phyloP scores from a whole-genome alignment of 2,113 vertebrate species.

The Helogale parvula region DNA sequence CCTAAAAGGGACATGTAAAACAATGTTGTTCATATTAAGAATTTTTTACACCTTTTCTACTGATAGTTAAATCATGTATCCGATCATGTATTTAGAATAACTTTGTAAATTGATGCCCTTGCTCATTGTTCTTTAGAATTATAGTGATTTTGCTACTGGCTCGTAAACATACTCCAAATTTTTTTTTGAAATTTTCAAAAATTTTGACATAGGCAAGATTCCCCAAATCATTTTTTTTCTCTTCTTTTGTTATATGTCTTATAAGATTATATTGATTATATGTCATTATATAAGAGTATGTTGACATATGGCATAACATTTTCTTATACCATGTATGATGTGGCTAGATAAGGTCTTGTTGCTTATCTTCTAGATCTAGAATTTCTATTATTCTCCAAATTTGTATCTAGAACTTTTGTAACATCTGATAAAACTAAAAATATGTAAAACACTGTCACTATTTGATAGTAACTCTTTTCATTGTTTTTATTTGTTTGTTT shows the following conservation, averaged over 20 bases:
- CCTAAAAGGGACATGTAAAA: neutral
- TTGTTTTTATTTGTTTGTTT: neutral
- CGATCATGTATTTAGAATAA: neutral
- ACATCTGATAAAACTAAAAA: neutral
- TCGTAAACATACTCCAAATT: neutral
- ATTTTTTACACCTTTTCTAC: neutral
- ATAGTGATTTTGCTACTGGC: neutral
- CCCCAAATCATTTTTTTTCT: neutral
- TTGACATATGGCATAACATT: neutral
- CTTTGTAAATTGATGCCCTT: neutral
- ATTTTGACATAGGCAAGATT: neutral
- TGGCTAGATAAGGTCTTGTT: neutral
- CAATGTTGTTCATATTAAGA: neutral
- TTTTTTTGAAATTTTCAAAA: neutral
- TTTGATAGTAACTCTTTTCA: neutral
- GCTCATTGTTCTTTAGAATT: neutral
- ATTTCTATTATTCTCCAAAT: neutral
- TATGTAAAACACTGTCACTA: neutral
- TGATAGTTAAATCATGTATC: neutral
- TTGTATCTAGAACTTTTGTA: neutral
- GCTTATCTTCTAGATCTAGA: neutral
- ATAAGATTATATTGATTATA: neutral
- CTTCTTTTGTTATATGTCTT: neutral
- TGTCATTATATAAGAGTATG: neutral
- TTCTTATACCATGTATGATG: neutral